Conservation (phyloP, 2,113 vertebrate genomes). For the Hiodon tergisus region DNA sequence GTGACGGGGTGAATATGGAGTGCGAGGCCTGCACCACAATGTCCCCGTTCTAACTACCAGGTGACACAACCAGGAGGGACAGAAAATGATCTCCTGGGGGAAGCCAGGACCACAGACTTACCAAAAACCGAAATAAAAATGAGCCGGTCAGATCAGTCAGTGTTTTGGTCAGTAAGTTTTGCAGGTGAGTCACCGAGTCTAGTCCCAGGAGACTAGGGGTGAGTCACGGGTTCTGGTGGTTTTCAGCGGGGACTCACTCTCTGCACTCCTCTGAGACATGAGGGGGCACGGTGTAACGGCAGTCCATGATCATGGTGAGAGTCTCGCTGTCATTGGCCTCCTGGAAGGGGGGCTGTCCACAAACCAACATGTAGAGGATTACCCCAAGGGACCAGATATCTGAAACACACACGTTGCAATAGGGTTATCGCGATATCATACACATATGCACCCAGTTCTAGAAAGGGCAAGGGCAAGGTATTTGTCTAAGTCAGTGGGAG, state of each 20-base stretch:
- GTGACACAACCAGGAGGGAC: too few species aligned
- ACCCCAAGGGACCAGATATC: slow-evolving; percentile 86
- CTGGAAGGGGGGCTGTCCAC: slow-evolving; percentile 78
- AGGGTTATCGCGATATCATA: slow-evolving; percentile 17
- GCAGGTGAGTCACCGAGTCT: too few species aligned
- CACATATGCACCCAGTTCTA: slow-evolving; percentile 28
- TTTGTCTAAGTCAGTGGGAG: neutral
- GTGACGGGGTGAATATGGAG: neutral
- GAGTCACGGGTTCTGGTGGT: too few species aligned
- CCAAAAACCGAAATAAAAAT: too few species aligned
- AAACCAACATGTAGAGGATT: slow-evolving; percentile 86
- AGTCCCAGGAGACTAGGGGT: too few species aligned
- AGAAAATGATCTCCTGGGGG: too few species aligned
- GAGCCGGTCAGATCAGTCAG: too few species aligned
- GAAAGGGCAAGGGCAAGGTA: slow-evolving; percentile 17
- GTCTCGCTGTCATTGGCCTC: slow-evolving; percentile 88
- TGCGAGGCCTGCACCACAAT: too few species aligned
- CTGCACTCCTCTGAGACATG: slow-evolving; percentile 68
- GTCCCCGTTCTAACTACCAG: too few species aligned
- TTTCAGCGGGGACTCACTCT: slow-evolving; percentile 62
- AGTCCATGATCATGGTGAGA: slow-evolving; percentile 87
- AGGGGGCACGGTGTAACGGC: slow-evolving; percentile 67
- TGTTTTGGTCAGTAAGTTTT: neutral
- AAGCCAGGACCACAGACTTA: too few species aligned
- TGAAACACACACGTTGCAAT: slow-evolving; percentile 49